Base-by-base conservation (phyloP, 2,797 vertebrate genomes). In the Centroberyx gerrardi region DNA sequence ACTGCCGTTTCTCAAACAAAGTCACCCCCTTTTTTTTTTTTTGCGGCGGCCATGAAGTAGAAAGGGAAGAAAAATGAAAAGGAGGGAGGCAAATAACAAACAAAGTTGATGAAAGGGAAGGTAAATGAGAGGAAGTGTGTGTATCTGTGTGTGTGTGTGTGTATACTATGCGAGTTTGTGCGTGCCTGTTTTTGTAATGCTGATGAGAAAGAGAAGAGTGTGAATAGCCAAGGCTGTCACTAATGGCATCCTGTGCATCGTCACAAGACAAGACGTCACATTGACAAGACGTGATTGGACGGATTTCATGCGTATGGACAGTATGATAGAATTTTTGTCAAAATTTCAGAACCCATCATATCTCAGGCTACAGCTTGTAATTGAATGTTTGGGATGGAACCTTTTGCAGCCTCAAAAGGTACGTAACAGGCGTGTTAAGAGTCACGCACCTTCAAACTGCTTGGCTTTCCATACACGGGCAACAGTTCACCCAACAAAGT, bases 31-130 rank as follows among this genome's bases (percentile, higher is more conserved):
- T 29, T 28, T 12, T 61, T 31, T 54, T 66, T n/a, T 63, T 8
- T 33, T n/a, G 36, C 59, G 7, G 2, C 73, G 60, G 40, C 63
- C 58, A 17, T 72, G 38, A 81, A 67, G 79, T 69, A 71, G 60
- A 69, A 72, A 68, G 59, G 17, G 42, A 38, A 63, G 58, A 53
- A 69, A 77, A 68, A 72, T 75, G 36, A 76, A 73, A 78, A 67
- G 22, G 48, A 68, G 66, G 36, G 44, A 78, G 48, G 82, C 85
- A 85, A 88, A 91, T 80, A 80, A 80, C 72, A 84, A 80, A 74
- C 75, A 75, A 81, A 86, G 76, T 82, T 85, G 65, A 87, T 88
- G 81, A 90, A 90, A 92, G 71, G 73, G 71, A 90, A 83, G 72
- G 76, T 71, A 80, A 88, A 92, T 87, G 78, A 88, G 70, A 60